A percentile compares a stretch with the other conserved stretches of the same genome.
Evolutionary conservation across 2,113 vertebrate species (phyloP).

Genomic region (Otus sunia): DNA sequence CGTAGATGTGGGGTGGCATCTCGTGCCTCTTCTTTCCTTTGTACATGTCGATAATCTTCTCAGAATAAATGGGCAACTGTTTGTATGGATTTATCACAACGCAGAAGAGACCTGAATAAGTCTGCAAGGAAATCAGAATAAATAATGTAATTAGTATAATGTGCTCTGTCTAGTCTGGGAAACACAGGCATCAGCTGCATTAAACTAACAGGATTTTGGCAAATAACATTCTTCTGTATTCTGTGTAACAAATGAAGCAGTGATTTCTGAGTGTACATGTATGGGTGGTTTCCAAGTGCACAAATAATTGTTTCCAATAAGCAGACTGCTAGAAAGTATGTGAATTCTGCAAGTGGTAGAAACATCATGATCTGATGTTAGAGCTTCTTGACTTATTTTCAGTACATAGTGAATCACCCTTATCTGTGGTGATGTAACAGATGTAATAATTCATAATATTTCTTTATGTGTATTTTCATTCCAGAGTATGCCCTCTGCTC

Average conservation of each 20-base stretch:
- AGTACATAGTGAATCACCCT: neutral
- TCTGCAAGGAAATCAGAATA: conserved; percentile 69
- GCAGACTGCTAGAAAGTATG: neutral
- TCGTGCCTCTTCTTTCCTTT: conserved; percentile 98
- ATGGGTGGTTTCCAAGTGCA: neutral
- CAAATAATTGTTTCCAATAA: neutral
- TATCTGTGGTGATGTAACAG: neutral
- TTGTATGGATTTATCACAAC: conserved; percentile 97
- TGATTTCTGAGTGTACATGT: neutral
- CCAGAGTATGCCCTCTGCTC: neutral
- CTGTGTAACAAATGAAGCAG: neutral
- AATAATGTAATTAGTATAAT: neutral
- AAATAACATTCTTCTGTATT: neutral
- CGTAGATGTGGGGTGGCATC: conserved; percentile 94
- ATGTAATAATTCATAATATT: neutral
- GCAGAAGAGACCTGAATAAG: conserved; percentile 96
- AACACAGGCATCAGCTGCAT: neutral
- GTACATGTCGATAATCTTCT: conserved; percentile 98
- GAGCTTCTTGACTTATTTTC: neutral
- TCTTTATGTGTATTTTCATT: neutral
- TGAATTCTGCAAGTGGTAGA: neutral
- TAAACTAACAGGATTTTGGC: neutral
- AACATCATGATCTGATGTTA: neutral
- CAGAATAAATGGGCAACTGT: conserved; percentile 94
- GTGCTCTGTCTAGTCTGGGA: neutral